Percentiles rank a stretch among this genome's conserved stretches.
Evolutionary conservation across 2,888 invertebrate species (phyloP).

Genomic region (Sicus ferrugineus): DNA sequence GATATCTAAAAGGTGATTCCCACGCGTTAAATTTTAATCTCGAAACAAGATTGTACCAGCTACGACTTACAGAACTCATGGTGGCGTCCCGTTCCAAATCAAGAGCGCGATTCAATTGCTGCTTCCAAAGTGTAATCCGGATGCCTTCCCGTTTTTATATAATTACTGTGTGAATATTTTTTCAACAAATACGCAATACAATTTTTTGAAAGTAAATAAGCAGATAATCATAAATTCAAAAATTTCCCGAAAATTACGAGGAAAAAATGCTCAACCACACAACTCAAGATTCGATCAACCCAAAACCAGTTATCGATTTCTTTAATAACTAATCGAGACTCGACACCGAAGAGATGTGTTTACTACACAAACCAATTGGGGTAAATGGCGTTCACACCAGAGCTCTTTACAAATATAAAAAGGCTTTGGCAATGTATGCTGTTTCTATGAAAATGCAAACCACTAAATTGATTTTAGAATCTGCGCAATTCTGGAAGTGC

Average conservation of each 20-base stretch:
- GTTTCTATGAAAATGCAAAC: too few relatives aligned
- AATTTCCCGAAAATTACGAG: constrained; percentile 18
- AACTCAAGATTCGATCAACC: constrained; percentile 19
- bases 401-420: too few relatives aligned
- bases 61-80: constrained; percentile 30
- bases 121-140: not conserved
- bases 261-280: constrained; percentile 28
- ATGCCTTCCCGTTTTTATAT: not conserved
- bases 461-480: too few relatives aligned
- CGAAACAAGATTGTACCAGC: not conserved
- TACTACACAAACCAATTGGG: too few relatives aligned
- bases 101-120: not conserved
- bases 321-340: constrained; percentile 9
- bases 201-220: constrained; percentile 12
- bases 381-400: too few relatives aligned
- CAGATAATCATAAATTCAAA: constrained; percentile 23
- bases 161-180: not conserved
- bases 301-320: constrained; percentile 4
- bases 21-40: constrained; percentile 4
- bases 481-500: too few relatives aligned
- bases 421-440: too few relatives aligned
- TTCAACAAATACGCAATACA: not conserved
- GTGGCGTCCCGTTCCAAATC: not conserved
- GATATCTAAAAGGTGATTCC: constrained; percentile 71
- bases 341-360: not conserved